These are phyloP conservation scores for Syngnathoides biaculeatus DNA, from an alignment of 2,113 vertebrate genomes.

Conservation along the genomic window DNA sequence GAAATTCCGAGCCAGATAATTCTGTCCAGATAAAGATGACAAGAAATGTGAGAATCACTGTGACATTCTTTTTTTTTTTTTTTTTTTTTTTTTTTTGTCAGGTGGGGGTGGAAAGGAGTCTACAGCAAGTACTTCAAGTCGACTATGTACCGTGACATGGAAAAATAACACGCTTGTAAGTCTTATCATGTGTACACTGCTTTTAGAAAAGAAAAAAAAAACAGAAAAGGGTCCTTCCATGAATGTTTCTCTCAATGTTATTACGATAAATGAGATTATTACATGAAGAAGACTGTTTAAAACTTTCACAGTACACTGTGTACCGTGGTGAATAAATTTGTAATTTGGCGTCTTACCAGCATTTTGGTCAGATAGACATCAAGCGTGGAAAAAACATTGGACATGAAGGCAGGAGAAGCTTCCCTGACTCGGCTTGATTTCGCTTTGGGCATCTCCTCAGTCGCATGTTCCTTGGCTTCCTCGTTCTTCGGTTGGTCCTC, in stretches of 20 bases:
- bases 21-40: conserved; percentile 69
- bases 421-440: conserved; percentile 77
- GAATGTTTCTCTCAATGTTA: too few species aligned
- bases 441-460: conserved; percentile 76
- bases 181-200: too few species aligned
- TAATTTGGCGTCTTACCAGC: conserved; percentile 73
- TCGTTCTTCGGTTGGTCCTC: conserved; percentile 85
- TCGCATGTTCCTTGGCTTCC: conserved; percentile 69
- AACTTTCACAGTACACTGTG: too few species aligned
- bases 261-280: too few species aligned
- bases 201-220: too few species aligned
- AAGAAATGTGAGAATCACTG: neutral
- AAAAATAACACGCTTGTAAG: too few species aligned
- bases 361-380: conserved; percentile 87
- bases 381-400: conserved; percentile 83
- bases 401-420: conserved; percentile 83
- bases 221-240: too few species aligned
- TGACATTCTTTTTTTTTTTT: neutral
- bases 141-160: too few species aligned
- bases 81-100: too few species aligned
- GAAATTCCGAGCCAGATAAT: conserved; percentile 96
- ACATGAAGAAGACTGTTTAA: neutral
- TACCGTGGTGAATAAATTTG: too few species aligned
- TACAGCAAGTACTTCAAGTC: too few species aligned
- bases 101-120: too few species aligned